Conservation (phyloP, 2,113 vertebrate species). For the Hyaena hyaena region DNA sequence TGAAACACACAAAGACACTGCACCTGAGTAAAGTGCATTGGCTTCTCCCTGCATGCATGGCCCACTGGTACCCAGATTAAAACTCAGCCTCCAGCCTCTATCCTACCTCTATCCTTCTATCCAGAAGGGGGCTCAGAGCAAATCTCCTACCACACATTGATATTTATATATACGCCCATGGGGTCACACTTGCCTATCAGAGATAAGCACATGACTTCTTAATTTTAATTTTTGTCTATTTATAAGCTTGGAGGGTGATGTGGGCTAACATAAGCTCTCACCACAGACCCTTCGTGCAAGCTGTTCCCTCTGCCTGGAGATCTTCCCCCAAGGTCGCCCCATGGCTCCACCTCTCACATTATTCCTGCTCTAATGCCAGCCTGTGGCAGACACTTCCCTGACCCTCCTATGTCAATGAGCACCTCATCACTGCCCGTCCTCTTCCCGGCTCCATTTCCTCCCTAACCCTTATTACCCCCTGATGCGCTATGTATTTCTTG, state of each 20-base stretch:
- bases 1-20: background rate
- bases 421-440: background rate
- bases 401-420: background rate
- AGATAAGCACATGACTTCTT: background rate
- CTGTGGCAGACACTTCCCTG: background rate
- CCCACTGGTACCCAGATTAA: background rate
- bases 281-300: background rate
- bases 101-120: too few species aligned
- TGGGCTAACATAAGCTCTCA: background rate
- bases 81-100: background rate
- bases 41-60: background rate
- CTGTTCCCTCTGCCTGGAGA: background rate
- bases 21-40: background rate
- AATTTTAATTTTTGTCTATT: background rate
- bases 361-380: background rate
- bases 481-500: background rate
- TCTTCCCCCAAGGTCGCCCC: background rate
- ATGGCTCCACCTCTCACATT: rapidly evolving
- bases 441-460: background rate
- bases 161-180: background rate
- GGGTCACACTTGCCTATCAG: background rate
- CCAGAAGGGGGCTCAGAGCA: background rate
- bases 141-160: background rate
- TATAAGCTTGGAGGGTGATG: background rate
- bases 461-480: background rate